A percentile compares a stretch with the other conserved stretches of the same genome.
These are phyloP conservation scores for Leptopilina boulardi DNA, from an alignment of 1,140 invertebrate species.

Conservation along the genomic window DNA sequence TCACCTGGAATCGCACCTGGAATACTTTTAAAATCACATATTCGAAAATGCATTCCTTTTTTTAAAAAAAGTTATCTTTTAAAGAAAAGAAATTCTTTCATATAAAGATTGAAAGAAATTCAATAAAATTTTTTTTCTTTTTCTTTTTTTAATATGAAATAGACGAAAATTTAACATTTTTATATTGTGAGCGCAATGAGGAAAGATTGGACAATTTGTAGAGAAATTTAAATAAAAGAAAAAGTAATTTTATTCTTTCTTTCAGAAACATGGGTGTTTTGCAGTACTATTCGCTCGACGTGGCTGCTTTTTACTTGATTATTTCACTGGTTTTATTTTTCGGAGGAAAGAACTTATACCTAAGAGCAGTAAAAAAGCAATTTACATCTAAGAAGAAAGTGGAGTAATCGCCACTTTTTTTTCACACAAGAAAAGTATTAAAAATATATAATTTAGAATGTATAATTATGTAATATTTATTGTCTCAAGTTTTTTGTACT, in stretches of 20 bases:
- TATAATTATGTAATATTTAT: conserved; percentile 22
- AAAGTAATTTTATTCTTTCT: conserved; percentile 24
- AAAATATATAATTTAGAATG: neutral
- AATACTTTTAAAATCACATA: too few relatives aligned
- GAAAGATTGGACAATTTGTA: neutral
- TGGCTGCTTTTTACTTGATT: conserved; percentile 60
- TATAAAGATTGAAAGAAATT: too few relatives aligned
- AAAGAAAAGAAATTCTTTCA: neutral
- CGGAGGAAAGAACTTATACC: conserved; percentile 54
- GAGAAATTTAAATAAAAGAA: neutral
- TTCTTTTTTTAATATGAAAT: neutral
- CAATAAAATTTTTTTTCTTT: conserved; percentile 39
- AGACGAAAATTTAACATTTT: neutral
- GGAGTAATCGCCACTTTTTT: conserved; percentile 12
- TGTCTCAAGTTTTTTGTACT: neutral
- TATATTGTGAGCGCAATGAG: neutral
- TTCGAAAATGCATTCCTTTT: neutral
- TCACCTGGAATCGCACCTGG: too few relatives aligned
- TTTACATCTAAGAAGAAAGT: conserved; percentile 33
- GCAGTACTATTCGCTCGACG: conserved; percentile 71
- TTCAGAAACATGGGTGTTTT: conserved; percentile 64
- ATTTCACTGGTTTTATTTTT: conserved; percentile 46
- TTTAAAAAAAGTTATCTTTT: conserved; percentile 21
- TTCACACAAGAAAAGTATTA: neutral
- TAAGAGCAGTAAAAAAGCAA: conserved; percentile 34